Evolutionary conservation across 2,113 vertebrate genomes (phyloP), one percentile per base, ranked within the genome.

Genomic region (Capreolus pygargus): DNA sequence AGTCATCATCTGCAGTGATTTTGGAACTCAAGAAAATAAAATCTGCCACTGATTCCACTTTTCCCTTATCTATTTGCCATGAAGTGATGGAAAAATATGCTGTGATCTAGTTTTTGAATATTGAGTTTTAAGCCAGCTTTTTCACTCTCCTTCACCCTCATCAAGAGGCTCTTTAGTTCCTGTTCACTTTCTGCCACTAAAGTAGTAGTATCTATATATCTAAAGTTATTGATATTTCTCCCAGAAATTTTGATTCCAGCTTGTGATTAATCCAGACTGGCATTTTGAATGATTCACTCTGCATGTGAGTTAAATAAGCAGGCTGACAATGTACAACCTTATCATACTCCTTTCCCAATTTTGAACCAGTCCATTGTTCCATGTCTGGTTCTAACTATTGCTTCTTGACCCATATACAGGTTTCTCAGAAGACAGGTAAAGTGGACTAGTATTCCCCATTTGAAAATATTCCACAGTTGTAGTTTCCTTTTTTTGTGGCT

Each of bases 351-450:
- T 70, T 70, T 36, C 5, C 9, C 64, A 70, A 36, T 70, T 70
- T 70, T 36, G 9, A 70, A 70, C n/a, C 19, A 70, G 64, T 36
- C n/a, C n/a, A 36, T 36, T 70, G 4, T 36, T 36, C n/a, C 64
- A 70, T 36, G n/a, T 70, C 11, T 36, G 64, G 64, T 70, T 70
- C 64, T 36, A 70, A 19, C n/a, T 23, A 70, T 70, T 21, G 8
- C n/a, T 25, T 57, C 55, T 57, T 57, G 23, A 25, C 9, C n/a
- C 0, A 0, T 19, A 23, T 70, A 70, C 19, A 70, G n/a, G n/a
- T 12, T 70, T 70, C 64, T 70, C n/a, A 70, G 64, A 4, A 70
- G 64, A 70, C 64, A 70, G 19, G 64, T 70, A 36, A 70, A 23
- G 23, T 57, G 3, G 23, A 57, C 55, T 57, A 57, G 55, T 57